Base-by-base conservation (phyloP, 2,113 vertebrate genomes). In the Tamias sibiricus region DNA sequence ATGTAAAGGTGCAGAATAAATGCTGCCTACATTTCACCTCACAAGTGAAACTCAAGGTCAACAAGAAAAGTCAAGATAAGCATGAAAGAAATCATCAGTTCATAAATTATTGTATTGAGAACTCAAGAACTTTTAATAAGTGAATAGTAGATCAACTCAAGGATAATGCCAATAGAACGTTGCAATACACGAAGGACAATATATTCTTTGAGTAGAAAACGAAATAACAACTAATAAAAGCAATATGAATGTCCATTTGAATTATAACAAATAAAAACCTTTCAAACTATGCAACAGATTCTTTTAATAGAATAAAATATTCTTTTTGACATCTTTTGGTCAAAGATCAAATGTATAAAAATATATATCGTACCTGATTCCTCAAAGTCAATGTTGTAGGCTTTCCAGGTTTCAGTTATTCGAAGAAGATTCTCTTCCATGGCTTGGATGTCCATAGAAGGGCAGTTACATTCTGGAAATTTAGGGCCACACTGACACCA, bases 401-500 rank as follows among this genome's bases (percentile, higher is more conserved):
- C 96, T 83, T 98, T 99, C 99, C 99, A 99, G 0, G 99, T 99
- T 97, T 99, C 99, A 0, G 99, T 99, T 98, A 99, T 99, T 87
- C 99, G 99, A 88, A 99, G 97, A 96, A 99, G 98, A 92, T 98
- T 99, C 79, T 99, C 99, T 97, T 99, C 99, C 99, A 99, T 99
- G 92, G 99, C 99, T 98, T 99, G 99, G 44, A 99, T 99, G 97
- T 99, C 99, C 99, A 99, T 99, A 97, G 99, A 99, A 13, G 99
- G 99, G 79, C 99, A 99, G 98, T 99, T 99, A 98, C 99, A 99
- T 96, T 99, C 99, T 2, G 99, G 99, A 89, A 99, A 99, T 96
- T 98, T 99, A 95, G 98, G 97, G n/a, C 99, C 99, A 90, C 99
- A 99, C 79, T 98, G 99, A 97, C 99, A 99, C 99, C 99, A 99